Evolutionary conservation across 2,797 vertebrate species (phyloP).

Genomic region (Odontamblyopus rebecca): DNA sequence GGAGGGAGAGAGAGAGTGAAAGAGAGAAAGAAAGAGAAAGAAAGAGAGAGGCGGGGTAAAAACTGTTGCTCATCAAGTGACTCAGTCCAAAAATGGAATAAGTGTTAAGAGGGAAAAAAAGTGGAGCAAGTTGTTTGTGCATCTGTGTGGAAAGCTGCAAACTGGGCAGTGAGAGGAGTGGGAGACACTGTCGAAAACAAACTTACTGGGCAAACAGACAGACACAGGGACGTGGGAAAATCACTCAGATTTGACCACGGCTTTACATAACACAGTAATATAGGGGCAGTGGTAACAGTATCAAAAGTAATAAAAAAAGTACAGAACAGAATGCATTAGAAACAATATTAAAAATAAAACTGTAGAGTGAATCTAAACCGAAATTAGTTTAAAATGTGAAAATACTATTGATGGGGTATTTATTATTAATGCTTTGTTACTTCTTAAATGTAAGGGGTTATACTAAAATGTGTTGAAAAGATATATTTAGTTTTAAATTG

Average conservation of each 20-base stretch:
- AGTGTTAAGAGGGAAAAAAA: conserved; percentile 43
- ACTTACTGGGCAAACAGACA: conserved; percentile 13
- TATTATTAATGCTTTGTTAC: background rate
- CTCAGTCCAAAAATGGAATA: conserved; percentile 65
- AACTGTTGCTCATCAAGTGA: conserved; percentile 67
- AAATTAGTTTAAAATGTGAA: background rate
- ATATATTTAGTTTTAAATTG: too few relatives aligned
- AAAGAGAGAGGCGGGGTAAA: conserved; percentile 60
- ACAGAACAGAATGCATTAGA: too few relatives aligned
- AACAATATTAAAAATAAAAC: background rate
- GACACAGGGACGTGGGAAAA: conserved; percentile 10
- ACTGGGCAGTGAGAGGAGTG: conserved; percentile 39
- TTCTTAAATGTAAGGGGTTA: background rate
- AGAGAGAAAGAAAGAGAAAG: conserved; percentile 36
- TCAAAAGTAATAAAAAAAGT: too few relatives aligned
- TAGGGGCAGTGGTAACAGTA: background rate
- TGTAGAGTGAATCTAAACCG: background rate
- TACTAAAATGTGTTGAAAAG: too few relatives aligned
- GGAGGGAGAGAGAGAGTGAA: conserved; percentile 43
- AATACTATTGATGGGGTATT: background rate
- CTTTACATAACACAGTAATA: background rate
- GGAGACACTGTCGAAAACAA: conserved; percentile 34
- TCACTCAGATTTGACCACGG: conserved; percentile 4
- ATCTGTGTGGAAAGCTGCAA: conserved; percentile 67
- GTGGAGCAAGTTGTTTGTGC: conserved; percentile 62